Conservation (phyloP, 2,797 vertebrate genomes). For the Oceanodroma leucorhoa region DNA sequence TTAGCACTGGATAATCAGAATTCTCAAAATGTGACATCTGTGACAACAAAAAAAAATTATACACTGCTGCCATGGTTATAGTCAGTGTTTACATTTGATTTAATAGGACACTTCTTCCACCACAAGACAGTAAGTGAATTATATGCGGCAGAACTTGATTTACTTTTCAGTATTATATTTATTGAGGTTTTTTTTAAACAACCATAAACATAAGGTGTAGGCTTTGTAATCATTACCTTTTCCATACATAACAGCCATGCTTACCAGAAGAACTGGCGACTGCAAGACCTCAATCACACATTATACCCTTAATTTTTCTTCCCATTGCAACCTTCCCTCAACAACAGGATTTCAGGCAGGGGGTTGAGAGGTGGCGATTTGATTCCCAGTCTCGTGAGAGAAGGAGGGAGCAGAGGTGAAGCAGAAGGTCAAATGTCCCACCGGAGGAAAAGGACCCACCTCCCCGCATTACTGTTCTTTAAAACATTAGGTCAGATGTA, state of each 20-base stretch:
- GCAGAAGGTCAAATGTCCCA: not conserved
- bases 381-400: not conserved
- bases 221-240: not conserved
- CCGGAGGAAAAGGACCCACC: not conserved
- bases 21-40: not conserved
- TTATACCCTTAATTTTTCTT: not conserved
- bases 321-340: not conserved
- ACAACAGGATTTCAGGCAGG: not conserved
- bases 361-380: not conserved
- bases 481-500: not conserved
- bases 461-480: not conserved
- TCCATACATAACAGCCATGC: not conserved
- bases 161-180: not conserved
- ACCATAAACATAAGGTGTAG: not conserved
- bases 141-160: not conserved
- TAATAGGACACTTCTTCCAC: not conserved
- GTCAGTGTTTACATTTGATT: not conserved
- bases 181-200: fast-evolving
- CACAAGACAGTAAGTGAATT: not conserved
- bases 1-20: not conserved
- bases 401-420: not conserved
- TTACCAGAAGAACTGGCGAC: not conserved
- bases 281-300: not conserved
- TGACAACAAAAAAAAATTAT: not conserved
- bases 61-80: not conserved